phyloP scores from a whole-genome alignment of 2,113 vertebrate genomes.

The Pseudopodoces humilis region DNA sequence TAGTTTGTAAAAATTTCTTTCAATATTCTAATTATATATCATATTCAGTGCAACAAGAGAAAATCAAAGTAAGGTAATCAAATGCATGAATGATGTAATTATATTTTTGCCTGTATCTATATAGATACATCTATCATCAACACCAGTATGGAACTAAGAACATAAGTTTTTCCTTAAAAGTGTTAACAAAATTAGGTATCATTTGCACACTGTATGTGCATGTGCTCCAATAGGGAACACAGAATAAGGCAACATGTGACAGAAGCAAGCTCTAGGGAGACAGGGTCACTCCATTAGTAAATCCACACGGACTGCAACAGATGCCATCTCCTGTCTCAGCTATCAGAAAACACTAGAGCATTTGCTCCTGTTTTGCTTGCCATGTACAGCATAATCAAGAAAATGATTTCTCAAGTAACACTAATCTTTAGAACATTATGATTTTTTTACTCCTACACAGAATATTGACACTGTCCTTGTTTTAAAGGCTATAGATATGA shows the following conservation, averaged over 20 bases:
- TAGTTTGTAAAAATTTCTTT: not conserved
- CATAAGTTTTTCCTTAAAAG: not conserved
- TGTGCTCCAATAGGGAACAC: not conserved
- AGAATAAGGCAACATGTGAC: not conserved
- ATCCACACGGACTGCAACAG: constrained; percentile 29
- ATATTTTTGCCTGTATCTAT: not conserved
- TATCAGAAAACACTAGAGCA: not conserved
- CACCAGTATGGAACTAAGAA: not conserved
- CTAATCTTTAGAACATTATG: not conserved
- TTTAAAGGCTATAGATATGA: not conserved
- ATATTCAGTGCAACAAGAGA: not conserved
- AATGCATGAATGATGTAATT: not conserved
- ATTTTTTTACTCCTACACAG: not conserved
- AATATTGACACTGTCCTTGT: not conserved
- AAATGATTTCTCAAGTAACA: not conserved
- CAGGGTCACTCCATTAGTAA: constrained; percentile 1
- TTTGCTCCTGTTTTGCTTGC: not conserved
- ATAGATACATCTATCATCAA: not conserved
- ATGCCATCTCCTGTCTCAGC: constrained; percentile 17
- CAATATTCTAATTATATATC: not conserved
- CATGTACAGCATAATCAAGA: constrained; percentile 6
- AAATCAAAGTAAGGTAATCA: not conserved
- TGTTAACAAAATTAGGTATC: not conserved
- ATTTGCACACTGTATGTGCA: not conserved
- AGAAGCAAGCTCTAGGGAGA: not conserved